Evolutionary conservation across 2,888 invertebrate species (phyloP).

Genomic region (Eupithecia centaureata): DNA sequence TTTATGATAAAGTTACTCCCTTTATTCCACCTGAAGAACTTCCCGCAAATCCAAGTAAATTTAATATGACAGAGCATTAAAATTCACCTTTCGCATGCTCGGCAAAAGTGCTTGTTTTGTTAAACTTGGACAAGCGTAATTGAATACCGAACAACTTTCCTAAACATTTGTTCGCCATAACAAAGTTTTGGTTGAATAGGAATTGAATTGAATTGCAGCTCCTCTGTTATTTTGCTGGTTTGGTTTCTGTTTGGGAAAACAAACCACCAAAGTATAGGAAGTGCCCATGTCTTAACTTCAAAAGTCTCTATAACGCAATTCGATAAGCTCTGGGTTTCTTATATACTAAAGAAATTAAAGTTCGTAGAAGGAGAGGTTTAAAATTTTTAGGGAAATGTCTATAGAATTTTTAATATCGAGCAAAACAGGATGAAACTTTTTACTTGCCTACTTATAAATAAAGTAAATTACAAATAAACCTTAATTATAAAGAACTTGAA

Average conservation of each 20-base stretch:
- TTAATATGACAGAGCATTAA: conserved; percentile 33
- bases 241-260: conserved; percentile 27
- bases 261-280: conserved; percentile 17
- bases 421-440: not conserved
- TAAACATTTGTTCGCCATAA: conserved; percentile 57
- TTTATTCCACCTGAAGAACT: conserved; percentile 31
- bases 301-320: conserved; percentile 28
- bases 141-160: conserved; percentile 58
- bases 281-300: conserved; percentile 4
- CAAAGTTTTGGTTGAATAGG: conserved; percentile 52
- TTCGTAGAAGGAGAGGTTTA: not conserved
- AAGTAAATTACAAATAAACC: not conserved
- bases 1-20: conserved; percentile 30
- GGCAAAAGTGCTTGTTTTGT: conserved; percentile 36
- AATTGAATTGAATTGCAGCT: conserved; percentile 53
- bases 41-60: conserved; percentile 26
- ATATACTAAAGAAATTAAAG: not conserved
- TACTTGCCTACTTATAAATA: not conserved
- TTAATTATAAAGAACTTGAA: too few species aligned
- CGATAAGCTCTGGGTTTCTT: conserved; percentile 16
- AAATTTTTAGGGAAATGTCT: too few species aligned
- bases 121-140: conserved; percentile 54
- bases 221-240: conserved; percentile 25
- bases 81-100: conserved; percentile 34
- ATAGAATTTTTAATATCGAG: not conserved